Base-by-base conservation (phyloP, 2,113 vertebrate genomes). In the Phodopus roborovskii region DNA sequence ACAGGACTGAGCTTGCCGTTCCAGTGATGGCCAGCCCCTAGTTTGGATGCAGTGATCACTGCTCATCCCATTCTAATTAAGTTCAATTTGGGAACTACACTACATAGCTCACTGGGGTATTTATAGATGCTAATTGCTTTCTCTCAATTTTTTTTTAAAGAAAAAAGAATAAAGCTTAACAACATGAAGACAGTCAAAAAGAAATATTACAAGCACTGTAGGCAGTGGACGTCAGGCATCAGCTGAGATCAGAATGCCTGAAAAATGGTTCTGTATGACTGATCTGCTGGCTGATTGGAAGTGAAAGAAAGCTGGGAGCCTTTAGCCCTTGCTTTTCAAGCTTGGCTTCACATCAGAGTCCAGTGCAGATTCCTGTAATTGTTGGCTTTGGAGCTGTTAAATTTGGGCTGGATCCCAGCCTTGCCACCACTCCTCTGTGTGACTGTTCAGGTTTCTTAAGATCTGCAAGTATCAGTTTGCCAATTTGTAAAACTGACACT, bases 171-270 rank as follows among this genome's bases (percentile, higher is more conserved):
- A 62, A 62, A 83, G 24, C n/a, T 84, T 70, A 94, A 90, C 58
- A 78, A 58, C 88, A 94, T 97, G 71, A 60, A 96, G 92, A 97
- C 24, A 96, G 81, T 96, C 66, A 84, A 91, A 50, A 88, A 92
- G 95, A 96, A 91, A 97, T 90, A 95, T 53, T 96, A 33, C 92
- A 96, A 94, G 97, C 85, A 93, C 17, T 83, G 53, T 91, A 81
- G 81, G 77, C 64, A 78, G 53, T 74, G 96, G 88, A 88, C 86
- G 88, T 53, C 85, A 95, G 95, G 93, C 56, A 78, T 94, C 90
- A 91, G 0, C 75, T 5, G 53, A 90, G 84, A 88, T 94, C 88
- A 94, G 70, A 94, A 88, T 64, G 66, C 48, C 53, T 92, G 24
- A 17, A 88, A 94, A 95, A 90, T 36, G 70, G 71, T 86, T 50